Evolutionary conservation across 2,888 invertebrate genomes (phyloP), one percentile per base, ranked within the genome.

Genomic region (Dinocampus coccinellae): DNA sequence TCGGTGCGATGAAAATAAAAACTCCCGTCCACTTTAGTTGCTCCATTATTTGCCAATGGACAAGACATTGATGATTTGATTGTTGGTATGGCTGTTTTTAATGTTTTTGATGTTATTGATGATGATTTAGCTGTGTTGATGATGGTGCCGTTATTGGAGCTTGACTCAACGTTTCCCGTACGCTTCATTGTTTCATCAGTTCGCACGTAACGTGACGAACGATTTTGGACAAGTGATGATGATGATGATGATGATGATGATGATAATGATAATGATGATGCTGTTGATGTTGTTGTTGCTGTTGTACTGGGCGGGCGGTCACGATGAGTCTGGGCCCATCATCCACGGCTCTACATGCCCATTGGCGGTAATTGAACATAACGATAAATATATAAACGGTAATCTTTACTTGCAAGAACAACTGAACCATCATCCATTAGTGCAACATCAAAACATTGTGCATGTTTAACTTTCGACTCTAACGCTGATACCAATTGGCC

Each of bases 371-470:
- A 95, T 90, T 96, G 96, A 83, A 97, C 95, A 90, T 99, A 99
- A 88, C 98, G 96, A 90, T 99, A 99, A 88, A 99, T 97, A 91
- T 99, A 99, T 78, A 99, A 93, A 75, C 99, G 94, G 89, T 99
- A 99, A 88, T 99, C 99, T 90, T 99, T 99, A 91, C 98, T 98
- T 79, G 99, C 99, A 82, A 99, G 91, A 58, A 99, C 99, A 71
- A 99, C 98, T 68, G 97, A 97, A 47, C 98, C 98, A 86, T 99
- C 99, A 85, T 98, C 98, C 97, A 99, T 98, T 63, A 99, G 92
- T 60, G 99, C 97, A 72, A 99, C 99, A 88, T 99, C 99, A 89
- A 99, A 99, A 90, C 99, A 99, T 89, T 99, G 99, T 68, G 99
- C 99, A 88, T 99, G 99, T 89, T 99, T 99, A 77, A 99, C 98